Evolutionary conservation across 1,140 invertebrate genomes (phyloP), one percentile per base, ranked within the genome.

Genomic region (Sinella curviseta): DNA sequence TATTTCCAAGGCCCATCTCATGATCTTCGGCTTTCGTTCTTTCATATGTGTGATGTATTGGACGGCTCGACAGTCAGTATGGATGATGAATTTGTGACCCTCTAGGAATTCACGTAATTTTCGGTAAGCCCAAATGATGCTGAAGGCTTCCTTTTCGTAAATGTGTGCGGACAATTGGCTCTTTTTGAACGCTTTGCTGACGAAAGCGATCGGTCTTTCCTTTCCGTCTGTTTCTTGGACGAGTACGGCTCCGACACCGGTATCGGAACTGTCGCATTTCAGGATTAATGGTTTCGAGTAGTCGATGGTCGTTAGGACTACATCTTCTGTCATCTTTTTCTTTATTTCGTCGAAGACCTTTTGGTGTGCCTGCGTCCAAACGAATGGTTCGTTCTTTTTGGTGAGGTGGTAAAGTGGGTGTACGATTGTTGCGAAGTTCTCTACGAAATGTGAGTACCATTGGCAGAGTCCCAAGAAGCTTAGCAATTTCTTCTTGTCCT

Each of bases 391-490:
- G 12, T 80, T 80, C 76, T 86, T 86, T 60, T 80, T 83, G 1
- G 83, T 78, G n/a, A 86, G 35, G 28, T 85, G 70, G 26, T 84
- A 84, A 16, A 87, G 65, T 0, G 86, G 85, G 16, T 17, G 28
- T 0, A 82, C 78, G 14, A 83, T 77, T 4, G 36, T 35, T 16
- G 83, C 35, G 70, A 84, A 86, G 57, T 83, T 55, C 20, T 78
- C 73, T 0, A 85, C 84, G 83, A 87, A 89, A 80, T 86, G 84
- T 3, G 85, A 79, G 76, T 88, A 87, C 80, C 85, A 89, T 35
- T 87, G 87, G 1, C 86, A 79, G 0, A 87, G 65, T 4, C 86
- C 88, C 35, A 89, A 79, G 80, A 88, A 89, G 33, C 86, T 82
- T 81, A 85, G 84, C 1, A 88, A 57, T 75, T 87, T 82, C 74